phyloP scores from a whole-genome alignment of 1,140 invertebrate species.

The Pectinophora gossypiella region DNA sequence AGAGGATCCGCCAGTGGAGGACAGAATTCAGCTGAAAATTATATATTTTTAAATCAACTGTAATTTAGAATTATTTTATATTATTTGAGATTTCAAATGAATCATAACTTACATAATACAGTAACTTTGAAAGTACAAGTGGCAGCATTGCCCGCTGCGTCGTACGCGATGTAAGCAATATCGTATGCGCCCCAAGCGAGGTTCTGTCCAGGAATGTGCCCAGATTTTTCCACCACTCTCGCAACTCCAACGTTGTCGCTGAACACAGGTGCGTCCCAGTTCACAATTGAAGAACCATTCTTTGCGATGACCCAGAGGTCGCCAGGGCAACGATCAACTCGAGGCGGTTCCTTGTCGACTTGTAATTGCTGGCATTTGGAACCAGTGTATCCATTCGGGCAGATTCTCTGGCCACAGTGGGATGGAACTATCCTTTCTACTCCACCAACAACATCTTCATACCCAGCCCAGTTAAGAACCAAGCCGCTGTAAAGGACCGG shows the following conservation, averaged over 20 bases:
- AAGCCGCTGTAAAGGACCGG: conserved; percentile 92
- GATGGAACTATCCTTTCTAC: conserved; percentile 95
- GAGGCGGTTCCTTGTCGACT: conserved; percentile 90
- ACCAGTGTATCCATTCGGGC: conserved; percentile 89
- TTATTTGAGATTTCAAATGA: not conserved
- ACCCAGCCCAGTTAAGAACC: conserved; percentile 94
- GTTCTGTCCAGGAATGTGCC: conserved; percentile 92
- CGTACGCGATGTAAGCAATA: conserved; percentile 95
- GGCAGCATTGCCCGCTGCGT: conserved; percentile 92
- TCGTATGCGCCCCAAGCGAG: conserved; percentile 95
- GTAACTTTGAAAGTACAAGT: conserved; percentile 96
- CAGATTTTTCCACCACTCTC: conserved; percentile 89
- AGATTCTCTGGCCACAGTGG: conserved; percentile 91
- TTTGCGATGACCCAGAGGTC: conserved; percentile 95
- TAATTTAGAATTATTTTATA: not conserved
- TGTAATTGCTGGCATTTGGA: conserved; percentile 89
- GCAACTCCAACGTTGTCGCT: conserved; percentile 90
- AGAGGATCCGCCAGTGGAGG: conserved; percentile 90
- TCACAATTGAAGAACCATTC: conserved; percentile 92
- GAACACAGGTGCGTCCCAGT: conserved; percentile 96
- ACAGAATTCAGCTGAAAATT: conserved; percentile 89
- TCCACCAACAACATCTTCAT: conserved; percentile 91
- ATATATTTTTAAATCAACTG: not conserved
- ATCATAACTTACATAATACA: conserved; percentile 86
- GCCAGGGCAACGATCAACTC: conserved; percentile 92